These are phyloP conservation scores for Myxocyprinus asiaticus DNA, from an alignment of 2,113 vertebrate genomes.

Conservation along the genomic window DNA sequence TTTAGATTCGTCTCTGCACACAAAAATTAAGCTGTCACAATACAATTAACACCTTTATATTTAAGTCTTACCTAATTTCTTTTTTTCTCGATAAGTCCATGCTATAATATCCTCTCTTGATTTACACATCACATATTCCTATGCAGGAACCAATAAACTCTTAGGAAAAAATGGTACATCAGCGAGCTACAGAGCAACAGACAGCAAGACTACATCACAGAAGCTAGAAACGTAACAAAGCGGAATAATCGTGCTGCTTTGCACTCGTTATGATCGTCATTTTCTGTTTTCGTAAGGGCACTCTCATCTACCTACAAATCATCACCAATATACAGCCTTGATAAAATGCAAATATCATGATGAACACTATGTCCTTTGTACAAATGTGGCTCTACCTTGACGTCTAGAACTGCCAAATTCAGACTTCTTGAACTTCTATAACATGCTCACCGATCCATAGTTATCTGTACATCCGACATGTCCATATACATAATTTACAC, in stretches of 20 bases:
- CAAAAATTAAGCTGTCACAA: conserved; percentile 66
- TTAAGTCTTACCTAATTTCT: conserved; percentile 42
- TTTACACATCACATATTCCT: conserved; percentile 73
- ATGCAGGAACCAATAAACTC: conserved; percentile 72
- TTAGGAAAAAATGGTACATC: conserved; percentile 64
- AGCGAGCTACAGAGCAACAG: conserved; percentile 75
- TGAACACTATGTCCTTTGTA: conserved; percentile 74
- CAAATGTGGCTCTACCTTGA: conserved; percentile 70
- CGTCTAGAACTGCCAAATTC: conserved; percentile 60
- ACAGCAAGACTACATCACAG: conserved; percentile 77
- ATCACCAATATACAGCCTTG: conserved; percentile 57
- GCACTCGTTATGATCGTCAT: conserved; percentile 42
- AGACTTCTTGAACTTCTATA: conserved; percentile 49
- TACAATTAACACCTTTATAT: conserved; percentile 63
- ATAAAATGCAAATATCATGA: conserved; percentile 74
- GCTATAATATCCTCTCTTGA: conserved; percentile 74
- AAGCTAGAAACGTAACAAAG: conserved; percentile 76
- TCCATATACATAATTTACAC: conserved; percentile 75
- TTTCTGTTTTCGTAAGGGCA: conserved; percentile 70
- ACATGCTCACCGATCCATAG: conserved; percentile 76
- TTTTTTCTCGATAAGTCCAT: conserved; percentile 66
- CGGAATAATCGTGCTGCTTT: conserved; percentile 76
- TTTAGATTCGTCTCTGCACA: conserved; percentile 59
- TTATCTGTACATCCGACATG: conserved; percentile 74
- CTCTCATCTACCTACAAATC: conserved; percentile 70